phyloP scores from a whole-genome alignment of 2,888 invertebrate species.

The Callyntrura sp. region DNA sequence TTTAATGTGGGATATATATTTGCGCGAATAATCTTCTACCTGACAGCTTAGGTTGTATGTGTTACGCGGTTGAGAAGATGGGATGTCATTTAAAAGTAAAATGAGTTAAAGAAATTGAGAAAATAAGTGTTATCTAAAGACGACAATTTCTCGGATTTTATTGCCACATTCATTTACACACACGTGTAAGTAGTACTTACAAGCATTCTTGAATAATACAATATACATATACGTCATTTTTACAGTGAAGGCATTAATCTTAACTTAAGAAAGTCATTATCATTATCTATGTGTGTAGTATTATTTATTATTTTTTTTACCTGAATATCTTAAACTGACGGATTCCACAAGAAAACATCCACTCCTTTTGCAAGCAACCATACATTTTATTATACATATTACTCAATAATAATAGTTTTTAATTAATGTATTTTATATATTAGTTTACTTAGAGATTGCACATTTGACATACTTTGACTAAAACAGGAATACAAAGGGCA shows the following conservation, averaged over 20 bases:
- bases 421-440: not conserved
- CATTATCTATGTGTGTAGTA: not conserved
- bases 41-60: too few species aligned
- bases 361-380: constrained; percentile 2
- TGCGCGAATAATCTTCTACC: too few species aligned
- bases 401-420: not conserved
- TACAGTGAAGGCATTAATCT: constrained; percentile 4
- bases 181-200: not conserved
- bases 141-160: constrained; percentile 3
- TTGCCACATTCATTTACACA: constrained; percentile 6
- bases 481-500: constrained; percentile 50
- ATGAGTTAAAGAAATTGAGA: too few species aligned
- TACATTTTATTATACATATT: not conserved
- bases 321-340: not conserved
- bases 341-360: constrained; percentile 5
- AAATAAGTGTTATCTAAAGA: not conserved
- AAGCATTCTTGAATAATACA: constrained; percentile 4
- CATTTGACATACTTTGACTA: constrained; percentile 51
- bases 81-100: too few species aligned
- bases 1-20: too few species aligned
- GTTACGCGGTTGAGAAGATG: too few species aligned
- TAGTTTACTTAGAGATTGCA: constrained; percentile 39
- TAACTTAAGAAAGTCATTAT: not conserved
- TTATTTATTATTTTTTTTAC: not conserved
- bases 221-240: not conserved